Evolutionary conservation across 2,113 vertebrate genomes (phyloP).

Genomic region (Dipodomys merriami): DNA sequence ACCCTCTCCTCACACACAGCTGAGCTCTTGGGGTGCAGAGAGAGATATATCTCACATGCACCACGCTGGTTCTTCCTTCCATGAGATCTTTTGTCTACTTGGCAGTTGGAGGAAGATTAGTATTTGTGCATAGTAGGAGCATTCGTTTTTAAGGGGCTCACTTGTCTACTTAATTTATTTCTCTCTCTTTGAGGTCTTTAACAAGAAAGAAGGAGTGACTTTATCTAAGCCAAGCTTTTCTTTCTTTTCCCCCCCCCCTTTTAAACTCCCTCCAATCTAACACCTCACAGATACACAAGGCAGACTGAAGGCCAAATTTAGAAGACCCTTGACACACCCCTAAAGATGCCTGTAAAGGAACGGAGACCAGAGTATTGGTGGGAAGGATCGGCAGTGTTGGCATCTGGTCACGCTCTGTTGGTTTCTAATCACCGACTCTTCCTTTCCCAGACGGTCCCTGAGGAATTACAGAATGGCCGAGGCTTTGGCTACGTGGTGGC

Average conservation of each 20-base stretch:
- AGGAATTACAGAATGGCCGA: conserved; percentile 96
- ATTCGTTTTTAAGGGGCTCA: not conserved
- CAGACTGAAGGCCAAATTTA: not conserved
- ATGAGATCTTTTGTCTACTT: not conserved
- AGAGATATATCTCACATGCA: too few relatives aligned
- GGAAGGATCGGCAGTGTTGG: accelerated
- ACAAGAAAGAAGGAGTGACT: not conserved
- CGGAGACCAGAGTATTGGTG: not conserved
- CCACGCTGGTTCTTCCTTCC: not conserved
- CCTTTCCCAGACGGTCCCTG: conserved; percentile 92
- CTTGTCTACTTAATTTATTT: not conserved
- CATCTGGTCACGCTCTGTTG: not conserved
- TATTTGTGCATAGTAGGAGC: not conserved
- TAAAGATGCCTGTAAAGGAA: not conserved
- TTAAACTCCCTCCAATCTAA: too few relatives aligned
- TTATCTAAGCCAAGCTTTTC: not conserved
- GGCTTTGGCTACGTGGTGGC: conserved; percentile 99
- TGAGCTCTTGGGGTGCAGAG: not conserved
- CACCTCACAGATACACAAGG: not conserved
- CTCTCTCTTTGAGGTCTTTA: too few relatives aligned
- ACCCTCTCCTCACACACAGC: not conserved
- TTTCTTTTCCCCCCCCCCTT: not conserved
- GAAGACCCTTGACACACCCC: not conserved
- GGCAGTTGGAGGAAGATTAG: not conserved
- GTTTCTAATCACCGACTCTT: not conserved